A percentile compares a stretch with the other conserved stretches of the same genome.
Conservation (phyloP, 1,140 invertebrate species). For the Pentalonia nigronervosa region DNA sequence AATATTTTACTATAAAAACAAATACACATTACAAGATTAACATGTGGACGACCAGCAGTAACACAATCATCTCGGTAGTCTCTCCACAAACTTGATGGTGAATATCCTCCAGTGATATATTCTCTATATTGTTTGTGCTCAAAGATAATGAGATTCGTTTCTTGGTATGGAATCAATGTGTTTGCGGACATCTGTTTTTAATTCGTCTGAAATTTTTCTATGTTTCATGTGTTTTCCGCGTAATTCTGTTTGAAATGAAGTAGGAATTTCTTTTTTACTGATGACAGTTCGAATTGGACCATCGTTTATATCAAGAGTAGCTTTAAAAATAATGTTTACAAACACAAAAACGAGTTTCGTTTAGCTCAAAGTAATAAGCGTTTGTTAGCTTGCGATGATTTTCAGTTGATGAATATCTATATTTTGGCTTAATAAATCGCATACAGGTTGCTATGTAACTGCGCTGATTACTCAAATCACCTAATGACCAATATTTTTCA, state of each 20-base stretch:
- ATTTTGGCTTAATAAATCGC: neutral
- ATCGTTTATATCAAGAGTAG: conserved; percentile 58
- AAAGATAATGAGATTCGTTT: conserved; percentile 58
- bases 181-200: conserved; percentile 53
- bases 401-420: conserved; percentile 20
- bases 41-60: conserved; percentile 53
- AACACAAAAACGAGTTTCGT: conserved; percentile 39
- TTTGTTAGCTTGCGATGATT: conserved; percentile 31
- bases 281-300: conserved; percentile 57
- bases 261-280: conserved; percentile 29
- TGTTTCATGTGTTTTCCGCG: conserved; percentile 58
- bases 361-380: conserved; percentile 8
- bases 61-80: conserved; percentile 57
- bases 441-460: conserved; percentile 30
- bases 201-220: conserved; percentile 51
- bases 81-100: conserved; percentile 58
- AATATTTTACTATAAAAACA: conserved; percentile 59
- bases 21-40: conserved; percentile 59
- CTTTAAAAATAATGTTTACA: conserved; percentile 59
- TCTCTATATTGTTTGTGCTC: conserved; percentile 56
- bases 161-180: conserved; percentile 59
- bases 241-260: conserved; percentile 27
- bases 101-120: conserved; percentile 60
- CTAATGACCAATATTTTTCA: neutral
- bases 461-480: conserved; percentile 18